A percentile compares a stretch with the other conserved stretches of the same genome.
These are phyloP conservation scores for Neodiprion fabricii DNA, from an alignment of 1,140 invertebrate genomes.

Conservation along the genomic window DNA sequence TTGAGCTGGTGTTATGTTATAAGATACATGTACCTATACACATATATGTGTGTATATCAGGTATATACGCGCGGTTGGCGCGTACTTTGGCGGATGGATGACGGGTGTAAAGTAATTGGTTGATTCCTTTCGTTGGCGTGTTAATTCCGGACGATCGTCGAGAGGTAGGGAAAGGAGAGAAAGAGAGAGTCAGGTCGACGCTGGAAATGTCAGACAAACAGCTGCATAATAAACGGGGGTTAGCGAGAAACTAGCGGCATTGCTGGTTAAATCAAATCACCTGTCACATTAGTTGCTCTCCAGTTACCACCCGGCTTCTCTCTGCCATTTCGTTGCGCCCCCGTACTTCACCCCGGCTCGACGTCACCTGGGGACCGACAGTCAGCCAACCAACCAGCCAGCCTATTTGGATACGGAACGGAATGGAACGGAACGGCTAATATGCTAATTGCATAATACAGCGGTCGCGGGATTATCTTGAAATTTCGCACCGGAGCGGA, in stretches of 20 bases:
- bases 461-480: conserved; percentile 6
- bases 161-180: not conserved
- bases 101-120: too few relatives aligned
- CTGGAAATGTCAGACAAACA: conserved; percentile 34
- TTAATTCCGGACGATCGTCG: not conserved
- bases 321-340: not conserved
- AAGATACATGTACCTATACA: too few relatives aligned
- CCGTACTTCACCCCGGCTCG: not conserved
- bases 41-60: too few relatives aligned
- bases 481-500: not conserved
- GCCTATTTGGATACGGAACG: too few relatives aligned
- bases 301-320: not conserved
- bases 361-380: not conserved
- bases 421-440: not conserved
- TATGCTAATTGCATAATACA: conserved; percentile 5
- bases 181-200: not conserved
- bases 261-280: conserved; percentile 26
- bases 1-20: too few relatives aligned
- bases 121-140: too few relatives aligned
- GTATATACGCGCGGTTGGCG: too few relatives aligned
- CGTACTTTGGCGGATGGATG: too few relatives aligned
- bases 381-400: not conserved
- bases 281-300: conserved; percentile 32
- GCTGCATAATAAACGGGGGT: conserved; percentile 32
- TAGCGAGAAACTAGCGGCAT: conserved; percentile 23